Evolutionary conservation across 2,888 invertebrate species (phyloP).

Genomic region (Scaptomyza tumidula): DNA sequence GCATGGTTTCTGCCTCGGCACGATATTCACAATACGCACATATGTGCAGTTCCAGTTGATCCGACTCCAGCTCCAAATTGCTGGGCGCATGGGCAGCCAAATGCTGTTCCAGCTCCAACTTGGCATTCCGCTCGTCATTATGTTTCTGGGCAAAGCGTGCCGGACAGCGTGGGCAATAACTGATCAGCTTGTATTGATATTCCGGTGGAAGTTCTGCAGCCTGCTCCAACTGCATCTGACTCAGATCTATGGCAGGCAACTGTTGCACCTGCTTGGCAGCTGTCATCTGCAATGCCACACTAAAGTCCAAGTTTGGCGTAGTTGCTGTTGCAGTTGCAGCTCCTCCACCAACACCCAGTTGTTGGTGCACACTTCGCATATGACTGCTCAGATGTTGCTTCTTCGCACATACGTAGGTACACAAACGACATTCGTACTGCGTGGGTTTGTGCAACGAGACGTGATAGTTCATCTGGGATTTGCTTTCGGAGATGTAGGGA

Average conservation of each 20-base stretch:
- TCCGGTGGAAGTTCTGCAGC: constrained; percentile 64
- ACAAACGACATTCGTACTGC: constrained; percentile 90
- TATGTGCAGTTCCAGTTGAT: constrained; percentile 84
- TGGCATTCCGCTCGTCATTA: constrained; percentile 86
- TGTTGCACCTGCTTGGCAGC: constrained; percentile 60
- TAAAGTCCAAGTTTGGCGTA: constrained; percentile 64
- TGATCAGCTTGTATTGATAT: constrained; percentile 85
- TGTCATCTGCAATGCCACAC: constrained; percentile 75
- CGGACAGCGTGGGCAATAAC: constrained; percentile 93
- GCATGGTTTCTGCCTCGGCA: constrained; percentile 88
- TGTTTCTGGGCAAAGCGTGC: constrained; percentile 88
- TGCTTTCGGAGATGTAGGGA: constrained; percentile 93
- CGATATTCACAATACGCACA: constrained; percentile 92
- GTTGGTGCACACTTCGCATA: constrained; percentile 87
- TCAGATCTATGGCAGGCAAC: constrained; percentile 77
- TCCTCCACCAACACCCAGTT: constrained; percentile 34
- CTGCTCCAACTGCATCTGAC: constrained; percentile 64
- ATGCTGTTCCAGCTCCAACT: constrained; percentile 90
- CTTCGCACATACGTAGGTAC: constrained; percentile 93
- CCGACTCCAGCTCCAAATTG: constrained; percentile 45
- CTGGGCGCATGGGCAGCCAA: constrained; percentile 84
- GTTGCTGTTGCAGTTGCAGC: constrained; percentile 9
- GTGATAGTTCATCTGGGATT: constrained; percentile 94
- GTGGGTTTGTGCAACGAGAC: constrained; percentile 90
- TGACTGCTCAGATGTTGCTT: constrained; percentile 93